phyloP scores from a whole-genome alignment of 2,113 vertebrate species.

The Promerops cafer region DNA sequence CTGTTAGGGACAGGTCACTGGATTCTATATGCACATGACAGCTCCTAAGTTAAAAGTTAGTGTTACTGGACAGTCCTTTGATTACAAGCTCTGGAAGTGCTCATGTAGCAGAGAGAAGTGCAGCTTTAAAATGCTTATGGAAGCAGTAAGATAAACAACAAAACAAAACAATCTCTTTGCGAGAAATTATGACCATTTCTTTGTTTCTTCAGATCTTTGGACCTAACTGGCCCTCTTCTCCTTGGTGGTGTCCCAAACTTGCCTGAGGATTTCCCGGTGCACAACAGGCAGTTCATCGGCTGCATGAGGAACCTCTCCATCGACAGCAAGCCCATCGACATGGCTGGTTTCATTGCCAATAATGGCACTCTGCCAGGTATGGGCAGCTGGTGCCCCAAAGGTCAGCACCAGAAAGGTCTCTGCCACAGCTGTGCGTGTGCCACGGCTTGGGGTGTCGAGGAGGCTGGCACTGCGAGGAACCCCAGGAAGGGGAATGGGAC shows the following conservation, averaged over 20 bases:
- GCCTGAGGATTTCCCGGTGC: slow-evolving; percentile 92
- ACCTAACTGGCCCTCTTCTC: slow-evolving; percentile 90
- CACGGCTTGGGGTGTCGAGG: fast-evolving
- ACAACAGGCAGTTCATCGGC: slow-evolving; percentile 89
- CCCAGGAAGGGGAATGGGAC: neutral
- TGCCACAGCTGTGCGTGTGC: neutral
- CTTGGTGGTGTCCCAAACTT: slow-evolving; percentile 94
- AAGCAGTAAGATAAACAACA: neutral
- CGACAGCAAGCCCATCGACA: slow-evolving; percentile 85
- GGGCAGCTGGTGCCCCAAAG: neutral
- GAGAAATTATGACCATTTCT: neutral
- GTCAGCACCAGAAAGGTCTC: neutral
- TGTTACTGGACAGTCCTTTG: neutral
- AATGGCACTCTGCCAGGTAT: slow-evolving; percentile 90
- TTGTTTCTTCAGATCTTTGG: slow-evolving; percentile 82
- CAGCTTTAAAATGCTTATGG: neutral
- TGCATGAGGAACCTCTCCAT: slow-evolving; percentile 94
- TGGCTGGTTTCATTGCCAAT: slow-evolving; percentile 93
- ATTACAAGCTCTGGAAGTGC: neutral
- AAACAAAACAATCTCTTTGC: neutral
- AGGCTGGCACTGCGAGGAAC: fast-evolving
- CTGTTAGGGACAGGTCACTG: neutral
- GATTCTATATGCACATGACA: neutral
- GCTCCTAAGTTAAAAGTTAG: neutral
- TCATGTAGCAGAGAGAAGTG: neutral